phyloP scores from a whole-genome alignment of 2,797 vertebrate species.

The Botia kubotai region DNA sequence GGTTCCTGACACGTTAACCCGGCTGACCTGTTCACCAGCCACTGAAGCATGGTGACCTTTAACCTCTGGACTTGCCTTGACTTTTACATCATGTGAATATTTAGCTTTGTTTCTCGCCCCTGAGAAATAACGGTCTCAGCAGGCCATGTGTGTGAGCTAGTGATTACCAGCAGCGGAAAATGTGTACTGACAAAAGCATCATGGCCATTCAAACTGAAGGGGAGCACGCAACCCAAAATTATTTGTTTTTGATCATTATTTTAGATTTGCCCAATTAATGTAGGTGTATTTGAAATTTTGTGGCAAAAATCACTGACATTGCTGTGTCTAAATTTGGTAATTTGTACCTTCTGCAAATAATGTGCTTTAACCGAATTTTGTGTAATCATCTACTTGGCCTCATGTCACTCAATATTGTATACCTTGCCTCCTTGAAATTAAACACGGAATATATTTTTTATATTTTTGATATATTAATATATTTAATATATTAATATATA shows the following conservation, averaged over 20 bases:
- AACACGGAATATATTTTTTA: not conserved
- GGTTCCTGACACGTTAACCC: slow-evolving; percentile 53
- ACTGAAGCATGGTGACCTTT: slow-evolving; percentile 49
- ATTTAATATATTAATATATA: not conserved
- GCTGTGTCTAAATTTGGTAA: not conserved
- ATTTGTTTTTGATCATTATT: not conserved
- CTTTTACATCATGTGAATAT: slow-evolving; percentile 44
- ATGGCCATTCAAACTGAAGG: not conserved
- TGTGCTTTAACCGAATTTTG: too few relatives aligned
- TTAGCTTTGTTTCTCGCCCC: slow-evolving; percentile 38
- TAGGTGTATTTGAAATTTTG: not conserved
- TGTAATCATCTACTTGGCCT: too few relatives aligned
- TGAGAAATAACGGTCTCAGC: slow-evolving; percentile 29
- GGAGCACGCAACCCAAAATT: not conserved
- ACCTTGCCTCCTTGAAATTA: not conserved
- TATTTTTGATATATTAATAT: too few relatives aligned
- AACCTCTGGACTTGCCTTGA: slow-evolving; percentile 44
- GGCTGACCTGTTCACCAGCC: slow-evolving; percentile 39
- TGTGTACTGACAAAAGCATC: not conserved
- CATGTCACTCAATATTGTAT: not conserved
- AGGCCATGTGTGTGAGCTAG: slow-evolving; percentile 14
- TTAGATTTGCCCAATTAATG: not conserved
- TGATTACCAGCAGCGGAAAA: slow-evolving; percentile 10
- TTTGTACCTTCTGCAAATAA: not conserved
- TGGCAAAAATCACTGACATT: not conserved